These are phyloP conservation scores for Triplophysa dalaica DNA, from an alignment of 2,113 vertebrate genomes.

Conservation along the genomic window DNA sequence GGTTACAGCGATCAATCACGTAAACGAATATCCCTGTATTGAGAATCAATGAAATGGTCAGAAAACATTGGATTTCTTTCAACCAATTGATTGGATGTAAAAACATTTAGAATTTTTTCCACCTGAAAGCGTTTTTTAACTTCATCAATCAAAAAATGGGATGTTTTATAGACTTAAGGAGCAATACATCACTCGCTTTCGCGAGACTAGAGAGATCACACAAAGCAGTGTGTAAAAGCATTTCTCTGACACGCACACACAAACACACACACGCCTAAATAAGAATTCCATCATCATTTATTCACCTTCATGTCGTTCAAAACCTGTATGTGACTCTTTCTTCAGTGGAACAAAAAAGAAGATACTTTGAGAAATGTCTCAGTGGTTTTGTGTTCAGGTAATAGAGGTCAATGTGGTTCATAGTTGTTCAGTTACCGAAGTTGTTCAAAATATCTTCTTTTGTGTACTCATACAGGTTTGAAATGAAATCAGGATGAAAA, in stretches of 20 bases:
- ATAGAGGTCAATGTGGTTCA: too few relatives aligned
- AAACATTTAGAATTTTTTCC: background rate
- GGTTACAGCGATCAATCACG: background rate
- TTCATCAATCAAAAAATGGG: constrained; percentile 15
- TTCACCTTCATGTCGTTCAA: too few relatives aligned
- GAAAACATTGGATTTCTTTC: constrained; percentile 17
- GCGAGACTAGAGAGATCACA: background rate
- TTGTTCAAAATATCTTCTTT: too few relatives aligned
- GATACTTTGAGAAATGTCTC: too few relatives aligned
- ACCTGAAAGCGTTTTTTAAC: constrained; percentile 22
- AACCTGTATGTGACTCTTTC: too few relatives aligned
- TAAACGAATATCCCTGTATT: background rate
- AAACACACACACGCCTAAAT: background rate
- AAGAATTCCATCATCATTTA: too few relatives aligned
- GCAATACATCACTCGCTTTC: constrained; percentile 4
- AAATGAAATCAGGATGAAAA: too few relatives aligned
- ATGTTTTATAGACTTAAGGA: constrained; percentile 2
- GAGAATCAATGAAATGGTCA: background rate
- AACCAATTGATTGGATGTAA: constrained; percentile 11
- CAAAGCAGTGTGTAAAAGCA: background rate
- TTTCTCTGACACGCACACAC: constrained; percentile 15
- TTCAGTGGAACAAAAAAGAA: too few relatives aligned
- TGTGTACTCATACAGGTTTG: too few relatives aligned
- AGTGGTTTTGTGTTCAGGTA: too few relatives aligned
- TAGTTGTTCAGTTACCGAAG: too few relatives aligned